Base-by-base conservation (phyloP, 2,888 invertebrate species). In the Drosophila flavopinicola region DNA sequence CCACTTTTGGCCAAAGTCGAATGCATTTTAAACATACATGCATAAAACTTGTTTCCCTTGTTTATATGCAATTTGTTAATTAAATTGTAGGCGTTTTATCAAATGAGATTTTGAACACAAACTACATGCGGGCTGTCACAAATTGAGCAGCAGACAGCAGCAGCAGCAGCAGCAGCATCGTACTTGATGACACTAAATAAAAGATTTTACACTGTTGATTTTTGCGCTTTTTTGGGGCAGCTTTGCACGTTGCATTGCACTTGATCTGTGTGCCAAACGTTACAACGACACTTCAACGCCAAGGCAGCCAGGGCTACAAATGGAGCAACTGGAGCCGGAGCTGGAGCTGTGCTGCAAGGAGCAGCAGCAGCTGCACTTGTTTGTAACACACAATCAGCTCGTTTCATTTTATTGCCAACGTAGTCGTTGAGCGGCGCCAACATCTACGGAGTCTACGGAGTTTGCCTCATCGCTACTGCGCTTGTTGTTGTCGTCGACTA, bases 221-320 rank as follows among this genome's bases (percentile, higher is more conserved):
- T 84, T 84, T 84, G 83, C 87, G 87, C 83, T 84, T 84, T 83
- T 83, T 78, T 47, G 61, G 53, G 82, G 68, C n/a, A 85, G 69
- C 85, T 76, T 85, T 78, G 75, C 87, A 87, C 87, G 83, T 87
- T 74, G 85, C 85, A 87, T 77, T 86, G 87, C 83, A 84, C 83
- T 84, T 87, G 83, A 84, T 84, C 87, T 84, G 83, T 87, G 85
- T 84, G 87, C 85, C 83, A 87, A 87, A 85, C 82, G 85, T 85
- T 82, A 71, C 69, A 86, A 78, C 75, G 85, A 77, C 86, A 84
- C 86, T 80, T 76, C 73, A 79, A 47, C 59, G 45, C 45, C 29
- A 37, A 56, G 69, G 56, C 51, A 13, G 45, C 11, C 30, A 10
- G 5, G 10, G 17, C 17, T 1, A 17, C 15, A 15, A 20, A 20